Base-by-base conservation (phyloP, 1,140 invertebrate species). In the Pseudoatta argentina region DNA sequence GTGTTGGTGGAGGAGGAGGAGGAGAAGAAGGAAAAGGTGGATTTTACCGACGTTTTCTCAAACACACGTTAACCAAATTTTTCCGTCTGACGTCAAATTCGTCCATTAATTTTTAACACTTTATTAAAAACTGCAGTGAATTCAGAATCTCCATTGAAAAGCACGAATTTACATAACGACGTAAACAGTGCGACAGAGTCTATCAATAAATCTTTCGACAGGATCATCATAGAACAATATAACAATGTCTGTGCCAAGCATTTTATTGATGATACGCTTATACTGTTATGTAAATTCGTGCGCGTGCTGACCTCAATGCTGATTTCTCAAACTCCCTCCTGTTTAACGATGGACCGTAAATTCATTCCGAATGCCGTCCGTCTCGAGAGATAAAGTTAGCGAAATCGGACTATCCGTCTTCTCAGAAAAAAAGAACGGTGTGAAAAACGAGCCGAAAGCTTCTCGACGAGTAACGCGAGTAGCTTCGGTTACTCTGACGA, bases 241-340 rank as follows among this genome's bases (percentile, higher is more conserved):
- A 39, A n/a, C 64, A 10, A 16, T 14, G 16, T 16, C 12, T 51
- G 30, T 24, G 48, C 8, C 18, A 16, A 48, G 4, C 27, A n/a
- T 79, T 81, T 81, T 81, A 57, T 57, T 71, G n/a, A n/a, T 24
- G 63, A 79, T 71, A 39, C 34, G 30, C 30, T 69, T 24, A 34
- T 18, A 48, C 48, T 4, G 5, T 51, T 69, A 81, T 71, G 63
- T 39, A 69, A 61, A 81, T 81, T 66, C 59, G 5, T n/a, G 39
- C 21, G 24, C 18, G 18, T 21, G 24, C 10, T 55, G 18, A 30
- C 48, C 16, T 51, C 24, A 81, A 69, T 79, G n/a, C 30, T 48
- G 76, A 69, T 69, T 69, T 79, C 30, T 69, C 39, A 12, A 30
- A 44, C 21, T 14, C 12, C 30, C 39, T 24, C 24, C 8, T 24